Conservation (phyloP, 2,113 vertebrate genomes). For the Erythrolamprus reginae region DNA sequence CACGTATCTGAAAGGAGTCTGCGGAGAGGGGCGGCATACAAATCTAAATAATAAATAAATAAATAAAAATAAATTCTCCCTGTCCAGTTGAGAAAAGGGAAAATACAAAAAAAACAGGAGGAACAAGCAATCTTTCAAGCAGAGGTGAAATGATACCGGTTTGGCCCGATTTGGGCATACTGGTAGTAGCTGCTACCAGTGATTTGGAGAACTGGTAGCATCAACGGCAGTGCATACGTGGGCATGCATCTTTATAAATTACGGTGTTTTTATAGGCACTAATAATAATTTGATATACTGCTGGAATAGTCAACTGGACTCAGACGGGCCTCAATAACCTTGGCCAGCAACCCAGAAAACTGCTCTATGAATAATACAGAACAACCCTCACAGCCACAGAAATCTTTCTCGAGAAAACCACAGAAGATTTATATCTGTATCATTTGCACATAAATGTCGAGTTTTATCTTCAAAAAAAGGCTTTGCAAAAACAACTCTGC, state of each 20-base stretch:
- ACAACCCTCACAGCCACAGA: neutral
- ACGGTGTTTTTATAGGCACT: neutral
- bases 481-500: neutral
- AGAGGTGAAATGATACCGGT: neutral
- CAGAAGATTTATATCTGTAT: neutral
- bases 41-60: no score
- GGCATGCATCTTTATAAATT: neutral
- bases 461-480: neutral
- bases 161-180: no score
- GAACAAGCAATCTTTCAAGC: neutral
- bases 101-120: neutral
- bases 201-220: no score
- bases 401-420: neutral
- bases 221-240: no score
- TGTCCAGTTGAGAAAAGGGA: neutral
- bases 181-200: no score
- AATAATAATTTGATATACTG: neutral
- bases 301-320: neutral
- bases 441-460: neutral
- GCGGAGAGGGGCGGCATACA: no score
- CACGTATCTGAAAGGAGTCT: neutral
- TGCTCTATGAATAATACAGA: neutral
- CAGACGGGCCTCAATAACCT: neutral
- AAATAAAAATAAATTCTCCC: no score
- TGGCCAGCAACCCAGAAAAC: neutral